Evolutionary conservation across 2,888 invertebrate species (phyloP).

Genomic region (Spodoptera picta): DNA sequence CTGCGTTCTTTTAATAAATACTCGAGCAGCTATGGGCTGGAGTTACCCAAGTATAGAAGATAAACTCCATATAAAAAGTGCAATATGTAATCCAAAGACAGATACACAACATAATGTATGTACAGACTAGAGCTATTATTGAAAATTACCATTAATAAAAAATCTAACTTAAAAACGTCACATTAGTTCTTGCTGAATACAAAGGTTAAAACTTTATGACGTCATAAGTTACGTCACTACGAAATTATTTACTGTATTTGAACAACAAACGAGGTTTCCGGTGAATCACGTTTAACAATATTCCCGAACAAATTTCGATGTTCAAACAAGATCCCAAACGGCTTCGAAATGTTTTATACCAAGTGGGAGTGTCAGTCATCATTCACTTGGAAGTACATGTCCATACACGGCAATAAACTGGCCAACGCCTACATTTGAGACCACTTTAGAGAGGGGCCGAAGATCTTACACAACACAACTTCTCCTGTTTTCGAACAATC

Average conservation of each 20-base stretch:
- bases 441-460: conserved; percentile 54
- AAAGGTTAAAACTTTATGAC: neutral
- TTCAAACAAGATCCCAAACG: conserved; percentile 53
- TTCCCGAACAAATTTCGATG: conserved; percentile 45
- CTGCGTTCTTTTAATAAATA: too few species aligned
- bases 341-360: conserved; percentile 60
- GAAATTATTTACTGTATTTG: conserved; percentile 8
- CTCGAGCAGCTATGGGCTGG: too few species aligned
- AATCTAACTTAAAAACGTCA: too few species aligned
- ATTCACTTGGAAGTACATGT: conserved; percentile 62
- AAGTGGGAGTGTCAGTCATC: conserved; percentile 71
- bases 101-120: too few species aligned
- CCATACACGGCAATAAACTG: conserved; percentile 63
- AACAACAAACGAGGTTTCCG: conserved; percentile 17
- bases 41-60: too few species aligned
- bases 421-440: conserved; percentile 63
- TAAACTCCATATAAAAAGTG: too few species aligned
- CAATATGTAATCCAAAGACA: too few species aligned
- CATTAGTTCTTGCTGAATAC: too few species aligned
- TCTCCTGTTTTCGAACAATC: conserved; percentile 56
- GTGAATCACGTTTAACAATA: conserved; percentile 37
- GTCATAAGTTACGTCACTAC: neutral
- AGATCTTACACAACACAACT: conserved; percentile 56
- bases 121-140: too few species aligned
- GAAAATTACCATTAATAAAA: too few species aligned